Conservation (phyloP, 2,797 vertebrate genomes). For the Channa striata region DNA sequence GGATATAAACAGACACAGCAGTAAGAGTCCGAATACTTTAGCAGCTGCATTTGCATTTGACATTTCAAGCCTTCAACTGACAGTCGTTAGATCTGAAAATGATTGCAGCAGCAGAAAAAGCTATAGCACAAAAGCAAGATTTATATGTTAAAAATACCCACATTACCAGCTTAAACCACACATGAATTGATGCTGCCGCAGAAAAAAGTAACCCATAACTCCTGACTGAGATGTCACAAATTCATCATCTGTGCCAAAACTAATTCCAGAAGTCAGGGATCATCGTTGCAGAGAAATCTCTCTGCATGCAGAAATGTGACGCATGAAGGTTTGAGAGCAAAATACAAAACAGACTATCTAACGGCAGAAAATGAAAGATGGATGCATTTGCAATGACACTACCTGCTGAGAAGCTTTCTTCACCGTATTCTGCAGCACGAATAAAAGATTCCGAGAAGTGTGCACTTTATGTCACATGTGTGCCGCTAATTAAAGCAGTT, state of each 20-base stretch:
- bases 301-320: constrained; percentile 10
- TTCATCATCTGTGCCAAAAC: constrained; percentile 54
- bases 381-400: constrained; percentile 34
- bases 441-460: constrained; percentile 35
- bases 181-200: constrained; percentile 34
- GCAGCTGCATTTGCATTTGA: constrained; percentile 67
- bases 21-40: constrained; percentile 38
- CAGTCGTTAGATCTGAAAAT: constrained; percentile 25
- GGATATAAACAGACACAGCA: constrained; percentile 37
- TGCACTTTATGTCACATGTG: constrained; percentile 52
- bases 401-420: constrained; percentile 50
- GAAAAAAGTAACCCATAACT: constrained; percentile 30
- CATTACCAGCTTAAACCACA: constrained; percentile 40
- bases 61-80: constrained; percentile 58
- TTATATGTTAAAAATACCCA: constrained; percentile 23
- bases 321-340: constrained; percentile 43
- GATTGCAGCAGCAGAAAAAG: constrained; percentile 39
- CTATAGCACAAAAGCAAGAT: constrained; percentile 17
- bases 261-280: constrained; percentile 48
- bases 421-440: constrained; percentile 13
- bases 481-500: constrained; percentile 68
- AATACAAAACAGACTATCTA: constrained; percentile 43
- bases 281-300: constrained; percentile 34
- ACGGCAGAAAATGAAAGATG: constrained; percentile 42
- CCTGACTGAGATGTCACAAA: constrained; percentile 48